These are phyloP conservation scores for Poecile montanus DNA, from an alignment of 2,797 vertebrate genomes.

Conservation along the genomic window DNA sequence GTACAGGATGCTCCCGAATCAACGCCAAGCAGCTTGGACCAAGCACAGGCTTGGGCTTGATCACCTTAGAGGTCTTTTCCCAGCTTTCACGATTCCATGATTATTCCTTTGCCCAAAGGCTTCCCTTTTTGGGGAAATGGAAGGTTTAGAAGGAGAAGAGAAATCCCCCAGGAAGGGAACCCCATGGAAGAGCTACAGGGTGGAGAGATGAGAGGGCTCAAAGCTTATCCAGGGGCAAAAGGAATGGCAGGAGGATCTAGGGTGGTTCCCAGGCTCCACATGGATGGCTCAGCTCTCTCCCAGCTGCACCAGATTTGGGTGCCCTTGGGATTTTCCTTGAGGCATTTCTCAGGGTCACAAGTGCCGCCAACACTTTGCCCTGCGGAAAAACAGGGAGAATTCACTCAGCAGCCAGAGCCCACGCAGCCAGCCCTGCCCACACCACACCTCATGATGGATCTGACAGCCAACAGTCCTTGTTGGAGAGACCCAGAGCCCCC, in stretches of 20 bases:
- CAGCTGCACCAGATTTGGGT: background rate
- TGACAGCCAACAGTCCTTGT: background rate
- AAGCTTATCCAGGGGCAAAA: background rate
- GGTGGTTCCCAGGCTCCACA: background rate
- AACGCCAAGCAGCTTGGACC: rapidly evolving
- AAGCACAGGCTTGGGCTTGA: background rate
- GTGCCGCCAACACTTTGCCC: background rate
- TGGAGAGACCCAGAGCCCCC: background rate
- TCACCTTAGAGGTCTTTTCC: background rate
- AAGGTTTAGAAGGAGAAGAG: background rate
- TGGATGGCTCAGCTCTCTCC: background rate
- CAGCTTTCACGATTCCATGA: rapidly evolving
- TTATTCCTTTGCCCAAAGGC: background rate
- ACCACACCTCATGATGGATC: background rate
- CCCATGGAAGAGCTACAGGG: rapidly evolving
- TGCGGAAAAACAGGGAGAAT: background rate
- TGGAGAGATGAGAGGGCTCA: background rate
- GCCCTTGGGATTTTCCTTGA: background rate
- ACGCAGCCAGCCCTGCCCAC: constrained; percentile 19
- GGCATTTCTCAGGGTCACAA: background rate
- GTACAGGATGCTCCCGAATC: rapidly evolving
- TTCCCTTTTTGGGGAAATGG: background rate
- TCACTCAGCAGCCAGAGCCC: background rate
- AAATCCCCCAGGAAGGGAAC: background rate
- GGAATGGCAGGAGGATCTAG: background rate